A percentile compares a stretch with the other conserved stretches of the same genome.
Conservation (phyloP, 2,888 invertebrate genomes). For the Caenorhabditis sp. region DNA sequence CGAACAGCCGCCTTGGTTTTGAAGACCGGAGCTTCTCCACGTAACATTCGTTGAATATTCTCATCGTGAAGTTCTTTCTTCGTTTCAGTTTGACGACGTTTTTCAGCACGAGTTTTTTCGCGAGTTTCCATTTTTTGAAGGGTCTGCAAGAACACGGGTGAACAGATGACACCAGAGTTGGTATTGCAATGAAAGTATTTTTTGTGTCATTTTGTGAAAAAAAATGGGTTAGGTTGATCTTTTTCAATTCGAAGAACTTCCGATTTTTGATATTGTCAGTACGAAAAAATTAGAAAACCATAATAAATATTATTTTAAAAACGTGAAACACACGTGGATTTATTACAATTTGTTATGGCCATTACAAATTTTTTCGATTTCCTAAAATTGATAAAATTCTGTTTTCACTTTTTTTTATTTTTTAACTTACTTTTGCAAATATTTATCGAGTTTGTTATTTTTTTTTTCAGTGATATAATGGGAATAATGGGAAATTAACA, state of each 20-base stretch:
- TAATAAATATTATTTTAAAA: too few relatives aligned
- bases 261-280: too few relatives aligned
- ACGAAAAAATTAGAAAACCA: too few relatives aligned
- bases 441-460: constrained; percentile 49
- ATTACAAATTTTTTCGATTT: constrained; percentile 48
- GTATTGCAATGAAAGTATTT: too few relatives aligned
- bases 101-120: constrained; percentile 47
- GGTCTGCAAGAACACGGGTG: constrained; percentile 11
- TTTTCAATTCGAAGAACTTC: too few relatives aligned
- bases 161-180: too few relatives aligned
- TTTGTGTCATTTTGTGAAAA: too few relatives aligned
- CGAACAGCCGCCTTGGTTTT: constrained; percentile 51
- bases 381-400: not conserved
- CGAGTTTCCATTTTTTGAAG: constrained; percentile 37
- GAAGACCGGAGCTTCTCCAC: constrained; percentile 55
- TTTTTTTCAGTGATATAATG: too few relatives aligned
- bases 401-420: not conserved
- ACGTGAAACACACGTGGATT: too few relatives aligned
- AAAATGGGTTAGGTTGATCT: too few relatives aligned
- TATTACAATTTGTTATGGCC: too few relatives aligned
- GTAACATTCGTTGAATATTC: constrained; percentile 64
- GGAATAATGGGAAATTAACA: too few relatives aligned
- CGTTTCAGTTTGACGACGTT: constrained; percentile 48
- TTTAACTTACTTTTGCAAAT: constrained; percentile 37
- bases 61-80: constrained; percentile 52